Percentiles rank a stretch among this genome's conserved stretches.
Conservation (phyloP, 1,140 invertebrate species). For the Eriosoma lanigerum region DNA sequence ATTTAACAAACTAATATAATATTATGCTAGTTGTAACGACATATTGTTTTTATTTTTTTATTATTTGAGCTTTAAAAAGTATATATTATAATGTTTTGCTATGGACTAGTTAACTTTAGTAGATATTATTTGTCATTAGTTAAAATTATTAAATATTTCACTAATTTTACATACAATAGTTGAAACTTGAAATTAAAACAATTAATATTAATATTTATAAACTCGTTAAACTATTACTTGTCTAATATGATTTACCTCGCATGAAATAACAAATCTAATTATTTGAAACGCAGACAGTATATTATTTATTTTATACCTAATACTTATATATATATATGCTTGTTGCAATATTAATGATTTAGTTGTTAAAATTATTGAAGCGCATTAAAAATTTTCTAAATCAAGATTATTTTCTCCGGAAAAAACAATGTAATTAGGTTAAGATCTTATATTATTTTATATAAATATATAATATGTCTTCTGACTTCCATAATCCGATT, state of each 20-base stretch:
- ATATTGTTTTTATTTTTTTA: not conserved
- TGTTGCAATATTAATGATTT: not conserved
- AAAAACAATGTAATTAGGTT: too few relatives aligned
- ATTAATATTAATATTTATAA: not conserved
- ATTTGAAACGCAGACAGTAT: not conserved
- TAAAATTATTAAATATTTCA: not conserved
- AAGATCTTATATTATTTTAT: too few relatives aligned
- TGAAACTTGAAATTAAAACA: too few relatives aligned
- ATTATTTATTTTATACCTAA: too few relatives aligned
- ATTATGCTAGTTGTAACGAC: not conserved
- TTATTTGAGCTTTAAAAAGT: constrained; percentile 6
- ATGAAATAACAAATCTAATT: not conserved
- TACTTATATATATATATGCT: not conserved
- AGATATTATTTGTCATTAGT: too few relatives aligned
- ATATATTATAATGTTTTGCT: too few relatives aligned
- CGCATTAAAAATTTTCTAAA: not conserved
- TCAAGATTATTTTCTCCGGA: too few relatives aligned
- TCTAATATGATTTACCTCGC: not conserved
- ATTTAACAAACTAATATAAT: constrained; percentile 1
- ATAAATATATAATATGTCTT: too few relatives aligned
- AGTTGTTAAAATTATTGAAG: not conserved
- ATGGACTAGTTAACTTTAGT: too few relatives aligned
- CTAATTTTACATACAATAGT: not conserved
- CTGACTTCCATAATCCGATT: too few relatives aligned
- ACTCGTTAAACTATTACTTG: too few relatives aligned